A percentile compares a stretch with the other conserved stretches of the same genome.
Evolutionary conservation across 2,888 invertebrate species (phyloP).

Genomic region (Monoplex corrugatus): DNA sequence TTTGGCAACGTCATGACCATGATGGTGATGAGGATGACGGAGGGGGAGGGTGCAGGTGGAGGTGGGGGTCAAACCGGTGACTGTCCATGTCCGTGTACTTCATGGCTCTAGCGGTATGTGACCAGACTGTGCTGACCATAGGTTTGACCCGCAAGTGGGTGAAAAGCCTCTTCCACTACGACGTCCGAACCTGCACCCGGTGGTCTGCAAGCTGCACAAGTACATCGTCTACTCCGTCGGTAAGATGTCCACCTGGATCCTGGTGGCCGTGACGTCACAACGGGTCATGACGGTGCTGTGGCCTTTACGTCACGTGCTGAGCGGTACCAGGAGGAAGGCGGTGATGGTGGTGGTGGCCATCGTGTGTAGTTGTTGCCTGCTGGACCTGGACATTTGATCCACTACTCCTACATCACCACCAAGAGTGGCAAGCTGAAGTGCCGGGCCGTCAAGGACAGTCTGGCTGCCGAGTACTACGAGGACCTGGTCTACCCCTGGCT

Average conservation of each 20-base stretch:
- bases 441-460: neutral
- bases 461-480: neutral
- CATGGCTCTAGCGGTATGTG: neutral
- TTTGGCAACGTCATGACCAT: neutral
- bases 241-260: neutral
- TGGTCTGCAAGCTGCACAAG: constrained; percentile 15
- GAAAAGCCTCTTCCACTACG: neutral
- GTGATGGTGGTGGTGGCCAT: neutral
- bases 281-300: constrained; percentile 5
- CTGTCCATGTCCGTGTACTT: neutral
- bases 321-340: neutral
- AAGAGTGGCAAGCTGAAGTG: neutral
- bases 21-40: neutral
- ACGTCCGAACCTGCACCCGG: neutral
- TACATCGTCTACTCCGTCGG: neutral
- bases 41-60: neutral
- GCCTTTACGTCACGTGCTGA: neutral
- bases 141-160: neutral
- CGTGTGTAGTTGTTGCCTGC: neutral
- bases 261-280: constrained; percentile 6
- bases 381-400: neutral
- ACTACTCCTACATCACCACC: neutral
- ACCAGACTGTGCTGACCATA: neutral
- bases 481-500: neutral
- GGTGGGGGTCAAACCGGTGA: neutral